These are phyloP conservation scores for Chloromyia formosa DNA, from an alignment of 2,888 invertebrate species.

Conservation along the genomic window DNA sequence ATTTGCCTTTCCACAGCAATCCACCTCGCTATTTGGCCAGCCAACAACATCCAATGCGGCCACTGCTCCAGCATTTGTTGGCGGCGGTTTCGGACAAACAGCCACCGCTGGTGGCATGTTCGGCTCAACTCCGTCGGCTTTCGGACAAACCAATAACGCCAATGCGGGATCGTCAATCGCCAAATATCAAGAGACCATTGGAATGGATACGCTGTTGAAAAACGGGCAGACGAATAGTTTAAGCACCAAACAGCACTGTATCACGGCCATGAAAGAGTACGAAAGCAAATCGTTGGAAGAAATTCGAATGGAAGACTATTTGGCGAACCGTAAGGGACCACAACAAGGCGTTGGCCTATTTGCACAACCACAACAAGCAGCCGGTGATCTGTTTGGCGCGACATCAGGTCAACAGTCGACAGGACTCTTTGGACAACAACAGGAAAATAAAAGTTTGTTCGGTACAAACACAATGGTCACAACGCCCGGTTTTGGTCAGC, in stretches of 20 bases:
- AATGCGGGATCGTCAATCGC: conserved; percentile 73
- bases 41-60: conserved; percentile 62
- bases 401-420: conserved; percentile 61
- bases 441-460: conserved; percentile 69
- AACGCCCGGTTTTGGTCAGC: conserved; percentile 64
- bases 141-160: conserved; percentile 55
- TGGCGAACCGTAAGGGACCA: conserved; percentile 85
- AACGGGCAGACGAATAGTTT: conserved; percentile 85
- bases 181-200: conserved; percentile 87
- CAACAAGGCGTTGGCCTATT: conserved; percentile 66
- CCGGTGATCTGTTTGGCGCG: conserved; percentile 66
- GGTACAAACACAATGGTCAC: conserved; percentile 54
- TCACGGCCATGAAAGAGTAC: conserved; percentile 99
- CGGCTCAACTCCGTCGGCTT: conserved; percentile 62
- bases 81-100: conserved; percentile 73
- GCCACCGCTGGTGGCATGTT: conserved; percentile 66
- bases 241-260: conserved; percentile 94
- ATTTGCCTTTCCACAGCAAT: conserved; percentile 61
- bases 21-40: conserved; percentile 67
- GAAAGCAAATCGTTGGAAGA: conserved; percentile 95
- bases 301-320: conserved; percentile 91
- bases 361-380: conserved; percentile 63
- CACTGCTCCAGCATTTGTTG: conserved; percentile 64
- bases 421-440: conserved; percentile 67
- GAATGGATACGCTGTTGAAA: conserved; percentile 92